Percentiles rank a stretch among this genome's conserved stretches.
Evolutionary conservation across 1,140 invertebrate genomes (phyloP).

Genomic region (Drosophila arizonae): DNA sequence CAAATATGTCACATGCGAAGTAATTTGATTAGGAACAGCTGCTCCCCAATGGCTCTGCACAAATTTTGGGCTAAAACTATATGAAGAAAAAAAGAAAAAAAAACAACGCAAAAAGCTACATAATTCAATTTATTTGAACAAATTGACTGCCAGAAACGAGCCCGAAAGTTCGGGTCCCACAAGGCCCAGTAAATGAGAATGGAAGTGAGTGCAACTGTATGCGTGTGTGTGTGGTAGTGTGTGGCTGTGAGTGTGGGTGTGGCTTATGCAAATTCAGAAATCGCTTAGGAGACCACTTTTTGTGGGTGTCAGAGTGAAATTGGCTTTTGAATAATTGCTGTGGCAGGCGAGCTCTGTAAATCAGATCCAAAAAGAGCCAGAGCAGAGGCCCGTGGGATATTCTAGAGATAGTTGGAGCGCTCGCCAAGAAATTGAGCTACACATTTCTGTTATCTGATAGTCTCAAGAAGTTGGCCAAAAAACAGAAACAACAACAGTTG

Average conservation of each 20-base stretch:
- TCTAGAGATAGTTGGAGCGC: not conserved
- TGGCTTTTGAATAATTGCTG: constrained; percentile 65
- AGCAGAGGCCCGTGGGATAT: not conserved
- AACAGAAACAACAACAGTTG: constrained; percentile 13
- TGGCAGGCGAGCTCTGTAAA: constrained; percentile 41
- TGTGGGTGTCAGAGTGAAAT: constrained; percentile 47
- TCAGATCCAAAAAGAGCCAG: constrained; percentile 36
- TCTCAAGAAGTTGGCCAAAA: not conserved
- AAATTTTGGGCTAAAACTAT: constrained; percentile 42
- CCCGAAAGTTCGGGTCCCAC: constrained; percentile 39
- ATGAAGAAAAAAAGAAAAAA: constrained; percentile 11
- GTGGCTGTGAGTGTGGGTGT: constrained; percentile 20
- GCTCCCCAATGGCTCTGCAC: constrained; percentile 37
- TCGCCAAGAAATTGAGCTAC: constrained; percentile 11
- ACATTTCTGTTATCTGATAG: not conserved
- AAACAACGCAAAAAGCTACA: constrained; percentile 45
- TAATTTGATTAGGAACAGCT: constrained; percentile 60
- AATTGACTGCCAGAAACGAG: constrained; percentile 67
- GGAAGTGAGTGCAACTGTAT: constrained; percentile 1
- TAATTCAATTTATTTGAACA: constrained; percentile 79
- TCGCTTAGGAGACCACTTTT: constrained; percentile 61
- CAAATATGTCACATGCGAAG: constrained; percentile 49
- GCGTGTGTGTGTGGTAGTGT: constrained; percentile 23
- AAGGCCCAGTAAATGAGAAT: constrained; percentile 23
- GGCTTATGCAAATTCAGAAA: constrained; percentile 78